phyloP scores from a whole-genome alignment of 2,113 vertebrate genomes.

The Sorex araneus region DNA sequence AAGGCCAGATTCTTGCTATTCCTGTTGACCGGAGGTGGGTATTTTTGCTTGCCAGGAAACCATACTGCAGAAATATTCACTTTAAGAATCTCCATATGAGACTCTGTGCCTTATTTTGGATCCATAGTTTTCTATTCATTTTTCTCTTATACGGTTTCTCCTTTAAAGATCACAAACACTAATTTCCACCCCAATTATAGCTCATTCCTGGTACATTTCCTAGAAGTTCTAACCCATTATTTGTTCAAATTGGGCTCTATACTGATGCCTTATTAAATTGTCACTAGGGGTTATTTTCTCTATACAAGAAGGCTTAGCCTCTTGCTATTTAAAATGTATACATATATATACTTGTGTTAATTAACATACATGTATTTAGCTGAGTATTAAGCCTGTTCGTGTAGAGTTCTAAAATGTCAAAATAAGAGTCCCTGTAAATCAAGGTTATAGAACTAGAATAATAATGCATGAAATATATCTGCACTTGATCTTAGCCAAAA shows the following conservation, averaged over 20 bases:
- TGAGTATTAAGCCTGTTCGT: not conserved
- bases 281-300: not conserved
- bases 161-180: not conserved
- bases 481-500: too few relatives aligned
- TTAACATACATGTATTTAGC: not conserved
- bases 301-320: not conserved
- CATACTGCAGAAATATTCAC: not conserved
- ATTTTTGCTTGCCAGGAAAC: too few relatives aligned
- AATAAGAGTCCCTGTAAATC: not conserved
- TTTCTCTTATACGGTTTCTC: not conserved
- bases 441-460: conserved; percentile 33
- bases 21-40: not conserved
- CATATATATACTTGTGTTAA: not conserved
- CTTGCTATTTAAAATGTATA: not conserved
- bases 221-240: not conserved
- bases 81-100: not conserved
- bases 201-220: not conserved
- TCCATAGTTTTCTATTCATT: not conserved
- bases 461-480: not conserved
- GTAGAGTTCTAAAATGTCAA: conserved; percentile 15
- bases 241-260: not conserved
- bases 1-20: not conserved
- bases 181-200: not conserved
- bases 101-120: not conserved
- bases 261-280: not conserved